phyloP scores from a whole-genome alignment of 2,113 vertebrate species.

The Columba livia region DNA sequence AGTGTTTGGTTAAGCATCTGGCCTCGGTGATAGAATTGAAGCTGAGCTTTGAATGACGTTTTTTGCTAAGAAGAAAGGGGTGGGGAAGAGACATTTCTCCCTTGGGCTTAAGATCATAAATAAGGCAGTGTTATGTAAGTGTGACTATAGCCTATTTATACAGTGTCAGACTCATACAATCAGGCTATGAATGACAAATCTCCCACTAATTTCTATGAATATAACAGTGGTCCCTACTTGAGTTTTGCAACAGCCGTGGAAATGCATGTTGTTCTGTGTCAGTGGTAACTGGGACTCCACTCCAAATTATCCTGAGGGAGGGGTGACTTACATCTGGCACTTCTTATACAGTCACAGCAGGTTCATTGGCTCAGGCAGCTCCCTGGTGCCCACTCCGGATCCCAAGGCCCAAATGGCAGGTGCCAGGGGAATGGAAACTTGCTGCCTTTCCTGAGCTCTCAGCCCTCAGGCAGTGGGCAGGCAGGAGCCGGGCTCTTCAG shows the following conservation, averaged over 20 bases:
- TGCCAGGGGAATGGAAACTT: neutral
- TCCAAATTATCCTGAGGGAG: neutral
- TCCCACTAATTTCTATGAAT: conserved; percentile 13
- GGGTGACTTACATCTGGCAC: neutral
- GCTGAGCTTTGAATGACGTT: conserved; percentile 29
- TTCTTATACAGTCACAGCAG: neutral
- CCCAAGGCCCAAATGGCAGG: neutral
- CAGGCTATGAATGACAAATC: conserved; percentile 43
- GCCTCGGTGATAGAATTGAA: conserved; percentile 11
- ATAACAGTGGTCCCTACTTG: neutral
- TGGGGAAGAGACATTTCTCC: conserved; percentile 26
- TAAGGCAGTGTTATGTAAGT: conserved; percentile 56
- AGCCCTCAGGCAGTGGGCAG: neutral
- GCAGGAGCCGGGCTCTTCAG: accelerated
- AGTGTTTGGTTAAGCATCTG: neutral
- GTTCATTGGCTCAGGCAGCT: neutral
- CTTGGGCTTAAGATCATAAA: conserved; percentile 53
- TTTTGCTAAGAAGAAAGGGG: conserved; percentile 35
- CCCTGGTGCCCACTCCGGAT: neutral
- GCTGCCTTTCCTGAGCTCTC: accelerated
- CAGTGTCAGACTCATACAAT: conserved; percentile 20
- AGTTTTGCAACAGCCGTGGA: neutral
- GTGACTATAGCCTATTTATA: conserved; percentile 54
- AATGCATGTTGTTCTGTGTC: neutral
- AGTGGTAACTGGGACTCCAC: neutral